A percentile compares a stretch with the other conserved stretches of the same genome.
Conservation (phyloP, 2,888 invertebrate species). For the Chloroclystis v-ata region DNA sequence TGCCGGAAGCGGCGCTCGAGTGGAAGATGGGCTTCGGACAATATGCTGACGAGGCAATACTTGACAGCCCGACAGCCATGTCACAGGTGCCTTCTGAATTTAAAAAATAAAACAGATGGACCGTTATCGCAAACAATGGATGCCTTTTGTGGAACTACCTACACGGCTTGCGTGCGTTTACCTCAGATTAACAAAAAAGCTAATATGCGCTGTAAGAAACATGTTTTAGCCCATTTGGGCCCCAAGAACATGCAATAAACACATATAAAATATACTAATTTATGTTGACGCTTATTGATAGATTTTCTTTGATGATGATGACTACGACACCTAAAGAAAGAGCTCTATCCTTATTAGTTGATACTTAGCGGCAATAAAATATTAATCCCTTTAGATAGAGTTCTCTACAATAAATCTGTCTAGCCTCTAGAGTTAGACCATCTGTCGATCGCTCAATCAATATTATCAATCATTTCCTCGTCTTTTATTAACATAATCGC, state of each 20-base stretch:
- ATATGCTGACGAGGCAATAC: conserved; percentile 26
- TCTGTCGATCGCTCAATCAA: conserved; percentile 8
- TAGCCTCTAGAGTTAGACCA: conserved; percentile 1
- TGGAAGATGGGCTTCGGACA: conserved; percentile 68
- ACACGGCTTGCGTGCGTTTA: conserved; percentile 19
- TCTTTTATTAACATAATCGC: conserved; percentile 19
- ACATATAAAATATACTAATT: neutral
- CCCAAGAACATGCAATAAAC: neutral
- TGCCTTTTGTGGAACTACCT: conserved; percentile 20
- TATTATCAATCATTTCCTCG: conserved; percentile 10
- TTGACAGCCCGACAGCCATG: conserved; percentile 33
- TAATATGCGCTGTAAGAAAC: conserved; percentile 3
- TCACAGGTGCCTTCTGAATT: conserved; percentile 39
- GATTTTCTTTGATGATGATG: too few species aligned
- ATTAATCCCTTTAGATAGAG: neutral
- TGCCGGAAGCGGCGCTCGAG: conserved; percentile 67
- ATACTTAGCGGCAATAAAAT: too few species aligned
- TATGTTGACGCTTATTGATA: neutral
- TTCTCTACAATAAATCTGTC: too few species aligned
- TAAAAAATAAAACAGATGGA: conserved; percentile 18
- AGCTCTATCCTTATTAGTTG: too few species aligned
- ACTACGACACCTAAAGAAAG: too few species aligned
- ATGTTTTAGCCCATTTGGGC: conserved; percentile 5
- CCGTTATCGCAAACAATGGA: conserved; percentile 20
- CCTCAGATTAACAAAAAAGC: conserved; percentile 12